A percentile compares a stretch with the other conserved stretches of the same genome.
These are phyloP conservation scores for Propsilocerus akamusi DNA, from an alignment of 1,140 invertebrate species.

Conservation along the genomic window DNA sequence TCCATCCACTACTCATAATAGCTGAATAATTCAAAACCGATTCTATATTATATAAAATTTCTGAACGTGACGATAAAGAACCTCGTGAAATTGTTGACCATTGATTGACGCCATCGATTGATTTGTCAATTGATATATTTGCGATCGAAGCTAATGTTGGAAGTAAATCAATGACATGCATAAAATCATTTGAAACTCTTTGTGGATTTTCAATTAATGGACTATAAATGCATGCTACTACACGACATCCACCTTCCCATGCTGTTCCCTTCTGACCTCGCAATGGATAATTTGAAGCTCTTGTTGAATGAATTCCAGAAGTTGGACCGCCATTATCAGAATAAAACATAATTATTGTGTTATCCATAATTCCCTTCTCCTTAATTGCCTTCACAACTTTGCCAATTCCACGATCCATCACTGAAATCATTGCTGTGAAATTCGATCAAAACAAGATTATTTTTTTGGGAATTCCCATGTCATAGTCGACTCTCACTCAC, in stretches of 20 bases:
- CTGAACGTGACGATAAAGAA: background rate
- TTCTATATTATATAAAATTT: background rate
- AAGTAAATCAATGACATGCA: conserved; percentile 74
- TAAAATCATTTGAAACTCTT: conserved; percentile 49
- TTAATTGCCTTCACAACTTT: conserved; percentile 48
- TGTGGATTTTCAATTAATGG: conserved; percentile 31
- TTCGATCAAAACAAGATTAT: background rate
- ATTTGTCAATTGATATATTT: conserved; percentile 22
- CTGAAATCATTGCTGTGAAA: conserved; percentile 67
- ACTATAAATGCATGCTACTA: conserved; percentile 65
- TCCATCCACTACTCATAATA: conserved; percentile 41
- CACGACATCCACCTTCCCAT: conserved; percentile 71
- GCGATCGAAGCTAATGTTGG: conserved; percentile 55
- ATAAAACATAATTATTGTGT: conserved; percentile 53
- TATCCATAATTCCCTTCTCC: conserved; percentile 42
- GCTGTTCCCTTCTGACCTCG: conserved; percentile 47
- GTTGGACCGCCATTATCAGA: conserved; percentile 61
- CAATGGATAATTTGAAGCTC: conserved; percentile 73
- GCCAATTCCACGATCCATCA: conserved; percentile 69
- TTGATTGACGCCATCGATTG: background rate
- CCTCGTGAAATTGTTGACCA: background rate
- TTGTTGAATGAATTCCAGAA: conserved; percentile 46
- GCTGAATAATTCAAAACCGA: background rate
- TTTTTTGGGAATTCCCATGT: no score
- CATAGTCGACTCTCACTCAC: background rate